Evolutionary conservation across 2,113 vertebrate species (phyloP).

Genomic region (Andinoacara biseriatus): DNA sequence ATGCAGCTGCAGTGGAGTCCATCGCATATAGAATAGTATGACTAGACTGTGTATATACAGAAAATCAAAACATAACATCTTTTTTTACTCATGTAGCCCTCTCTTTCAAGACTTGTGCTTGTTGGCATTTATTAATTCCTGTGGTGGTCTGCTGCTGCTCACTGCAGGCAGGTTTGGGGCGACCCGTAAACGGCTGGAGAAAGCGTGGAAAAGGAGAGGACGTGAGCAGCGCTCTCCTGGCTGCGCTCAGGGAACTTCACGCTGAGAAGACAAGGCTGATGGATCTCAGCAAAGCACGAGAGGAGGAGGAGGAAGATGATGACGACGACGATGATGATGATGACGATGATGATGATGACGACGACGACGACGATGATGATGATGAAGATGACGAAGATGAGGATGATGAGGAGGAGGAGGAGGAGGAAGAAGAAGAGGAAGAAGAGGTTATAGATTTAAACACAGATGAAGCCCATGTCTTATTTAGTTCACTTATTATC

Average conservation of each 20-base stretch:
- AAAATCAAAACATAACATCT: background rate
- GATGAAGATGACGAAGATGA: constrained; percentile 41
- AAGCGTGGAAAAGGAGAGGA: constrained; percentile 33
- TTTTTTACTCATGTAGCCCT: background rate
- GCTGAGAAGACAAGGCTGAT: constrained; percentile 68
- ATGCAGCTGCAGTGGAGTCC: constrained; percentile 54
- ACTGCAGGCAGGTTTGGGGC: constrained; percentile 62
- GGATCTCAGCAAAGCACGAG: constrained; percentile 44
- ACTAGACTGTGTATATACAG: background rate
- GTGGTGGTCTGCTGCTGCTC: background rate
- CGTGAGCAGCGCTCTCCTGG: constrained; percentile 44
- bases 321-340: constrained; percentile 39
- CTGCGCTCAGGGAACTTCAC: constrained; percentile 64
- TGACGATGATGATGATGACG: constrained; percentile 40
- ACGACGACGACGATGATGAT: constrained; percentile 51
- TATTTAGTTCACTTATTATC: background rate
- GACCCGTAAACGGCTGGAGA: constrained; percentile 63
- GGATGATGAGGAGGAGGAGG: constrained; percentile 26
- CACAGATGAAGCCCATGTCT: background rate
- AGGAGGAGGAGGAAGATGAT: constrained; percentile 39
- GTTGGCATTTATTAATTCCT: background rate
- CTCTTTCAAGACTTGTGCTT: background rate
- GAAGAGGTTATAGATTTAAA: constrained; percentile 52
- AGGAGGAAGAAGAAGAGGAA: background rate
- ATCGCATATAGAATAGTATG: constrained; percentile 71